Evolutionary conservation across 1,140 invertebrate genomes (phyloP).

Genomic region (Lethocerus indicus): DNA sequence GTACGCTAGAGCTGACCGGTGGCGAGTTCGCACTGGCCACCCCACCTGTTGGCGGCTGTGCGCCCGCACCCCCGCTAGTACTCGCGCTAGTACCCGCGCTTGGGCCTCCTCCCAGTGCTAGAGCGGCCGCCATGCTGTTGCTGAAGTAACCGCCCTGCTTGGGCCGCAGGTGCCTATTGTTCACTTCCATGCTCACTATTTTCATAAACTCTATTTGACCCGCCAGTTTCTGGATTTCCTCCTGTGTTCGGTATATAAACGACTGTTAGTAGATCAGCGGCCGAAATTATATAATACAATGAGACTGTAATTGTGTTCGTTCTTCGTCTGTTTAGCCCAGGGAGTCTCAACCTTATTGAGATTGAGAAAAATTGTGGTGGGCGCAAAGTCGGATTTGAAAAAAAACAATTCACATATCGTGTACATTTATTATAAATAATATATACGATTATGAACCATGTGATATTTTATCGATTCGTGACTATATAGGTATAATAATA

Average conservation of each 20-base stretch:
- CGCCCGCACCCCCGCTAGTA: too few relatives aligned
- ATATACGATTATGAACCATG: too few relatives aligned
- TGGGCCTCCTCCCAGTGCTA: too few relatives aligned
- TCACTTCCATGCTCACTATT: conserved; percentile 81
- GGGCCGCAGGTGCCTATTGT: conserved; percentile 72
- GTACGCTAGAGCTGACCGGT: too few relatives aligned
- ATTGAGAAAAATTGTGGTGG: background rate
- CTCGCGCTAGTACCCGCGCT: too few relatives aligned
- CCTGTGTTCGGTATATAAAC: too few relatives aligned
- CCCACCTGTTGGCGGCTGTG: too few relatives aligned
- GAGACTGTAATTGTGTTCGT: background rate
- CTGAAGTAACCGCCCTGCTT: conserved; percentile 65
- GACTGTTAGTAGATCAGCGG: too few relatives aligned
- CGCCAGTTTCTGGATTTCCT: conserved; percentile 77
- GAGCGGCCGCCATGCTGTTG: too few relatives aligned
- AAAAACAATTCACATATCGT: background rate
- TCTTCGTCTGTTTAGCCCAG: background rate
- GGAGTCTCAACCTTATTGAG: background rate
- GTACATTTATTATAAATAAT: background rate
- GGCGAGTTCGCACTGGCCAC: too few relatives aligned
- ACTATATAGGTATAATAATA: too few relatives aligned
- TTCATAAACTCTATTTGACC: conserved; percentile 86
- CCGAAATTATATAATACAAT: background rate
- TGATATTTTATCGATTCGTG: too few relatives aligned
- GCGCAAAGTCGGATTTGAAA: background rate